Conservation (phyloP, 2,113 vertebrate genomes). For the Pelobates fuscus region DNA sequence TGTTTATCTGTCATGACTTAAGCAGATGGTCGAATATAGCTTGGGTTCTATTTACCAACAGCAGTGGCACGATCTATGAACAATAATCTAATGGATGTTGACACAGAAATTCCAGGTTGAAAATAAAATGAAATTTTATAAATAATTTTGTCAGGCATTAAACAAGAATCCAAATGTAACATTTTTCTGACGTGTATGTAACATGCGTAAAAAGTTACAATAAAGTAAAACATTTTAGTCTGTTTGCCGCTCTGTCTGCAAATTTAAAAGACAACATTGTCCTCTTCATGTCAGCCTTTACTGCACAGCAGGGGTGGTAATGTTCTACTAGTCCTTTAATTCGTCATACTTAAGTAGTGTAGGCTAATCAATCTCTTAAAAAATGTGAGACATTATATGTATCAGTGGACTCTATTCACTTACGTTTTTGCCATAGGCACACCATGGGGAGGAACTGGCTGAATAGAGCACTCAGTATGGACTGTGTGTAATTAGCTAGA, state of each 20-base stretch:
- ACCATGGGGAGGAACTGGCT: conserved; percentile 20
- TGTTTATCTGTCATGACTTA: no score
- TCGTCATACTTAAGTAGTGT: conserved; percentile 19
- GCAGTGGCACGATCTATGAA: no score
- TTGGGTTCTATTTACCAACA: no score
- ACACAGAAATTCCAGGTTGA: not conserved
- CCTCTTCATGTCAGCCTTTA: conserved; percentile 11
- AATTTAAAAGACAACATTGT: conserved; percentile 22
- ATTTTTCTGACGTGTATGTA: not conserved
- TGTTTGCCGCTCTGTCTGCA: not conserved
- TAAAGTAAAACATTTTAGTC: not conserved
- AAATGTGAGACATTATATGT: not conserved
- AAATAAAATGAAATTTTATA: not conserved
- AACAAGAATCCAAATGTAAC: not conserved
- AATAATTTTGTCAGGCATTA: no score
- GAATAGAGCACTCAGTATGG: conserved; percentile 26
- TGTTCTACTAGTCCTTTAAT: conserved; percentile 34
- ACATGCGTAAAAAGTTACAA: not conserved
- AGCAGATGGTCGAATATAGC: no score
- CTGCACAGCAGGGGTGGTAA: conserved; percentile 25
- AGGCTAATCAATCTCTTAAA: conserved; percentile 27
- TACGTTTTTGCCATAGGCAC: conserved; percentile 31
- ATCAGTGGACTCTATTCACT: conserved; percentile 18
- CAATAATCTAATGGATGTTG: no score
- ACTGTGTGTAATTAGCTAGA: conserved; percentile 21